Conservation (phyloP, 1,140 invertebrate species). For the Pseudomyrmex pallidus region DNA sequence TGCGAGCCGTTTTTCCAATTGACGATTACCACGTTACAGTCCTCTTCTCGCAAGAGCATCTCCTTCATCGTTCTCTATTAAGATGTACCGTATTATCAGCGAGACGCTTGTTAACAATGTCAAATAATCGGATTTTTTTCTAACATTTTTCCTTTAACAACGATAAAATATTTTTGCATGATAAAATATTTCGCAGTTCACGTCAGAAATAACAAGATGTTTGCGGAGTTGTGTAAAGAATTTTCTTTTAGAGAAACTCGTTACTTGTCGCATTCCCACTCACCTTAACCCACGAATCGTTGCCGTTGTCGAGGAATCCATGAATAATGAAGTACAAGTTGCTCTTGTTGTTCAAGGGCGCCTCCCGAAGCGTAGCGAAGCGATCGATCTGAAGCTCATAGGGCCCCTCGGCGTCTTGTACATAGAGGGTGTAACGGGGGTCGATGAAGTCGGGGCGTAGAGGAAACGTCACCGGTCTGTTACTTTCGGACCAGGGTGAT, state of each 20-base stretch:
- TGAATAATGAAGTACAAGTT: slow-evolving; percentile 92
- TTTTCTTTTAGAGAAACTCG: not conserved
- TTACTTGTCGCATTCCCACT: slow-evolving; percentile 43
- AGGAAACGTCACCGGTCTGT: slow-evolving; percentile 92
- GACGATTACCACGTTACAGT: slow-evolving; percentile 91
- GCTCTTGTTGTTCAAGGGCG: slow-evolving; percentile 87
- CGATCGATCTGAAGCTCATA: slow-evolving; percentile 88
- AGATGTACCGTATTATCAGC: not conserved
- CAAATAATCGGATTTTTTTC: not conserved
- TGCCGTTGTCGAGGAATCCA: slow-evolving; percentile 93
- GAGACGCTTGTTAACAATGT: not conserved
- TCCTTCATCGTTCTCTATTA: slow-evolving; percentile 87
- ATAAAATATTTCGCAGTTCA: too few relatives aligned
- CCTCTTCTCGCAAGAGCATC: slow-evolving; percentile 88
- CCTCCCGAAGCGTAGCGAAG: slow-evolving; percentile 86
- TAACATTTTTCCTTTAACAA: not conserved
- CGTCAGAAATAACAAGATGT: not conserved
- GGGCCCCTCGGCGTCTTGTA: slow-evolving; percentile 85
- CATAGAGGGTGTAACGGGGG: slow-evolving; percentile 86
- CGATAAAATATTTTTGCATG: too few relatives aligned
- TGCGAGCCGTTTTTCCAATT: slow-evolving; percentile 94
- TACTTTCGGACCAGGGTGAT: slow-evolving; percentile 91
- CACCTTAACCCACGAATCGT: slow-evolving; percentile 90
- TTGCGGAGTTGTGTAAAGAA: too few relatives aligned
- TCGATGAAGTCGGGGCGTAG: slow-evolving; percentile 87